phyloP scores from a whole-genome alignment of 2,888 invertebrate genomes.

The Heteromyza rotundicornis region DNA sequence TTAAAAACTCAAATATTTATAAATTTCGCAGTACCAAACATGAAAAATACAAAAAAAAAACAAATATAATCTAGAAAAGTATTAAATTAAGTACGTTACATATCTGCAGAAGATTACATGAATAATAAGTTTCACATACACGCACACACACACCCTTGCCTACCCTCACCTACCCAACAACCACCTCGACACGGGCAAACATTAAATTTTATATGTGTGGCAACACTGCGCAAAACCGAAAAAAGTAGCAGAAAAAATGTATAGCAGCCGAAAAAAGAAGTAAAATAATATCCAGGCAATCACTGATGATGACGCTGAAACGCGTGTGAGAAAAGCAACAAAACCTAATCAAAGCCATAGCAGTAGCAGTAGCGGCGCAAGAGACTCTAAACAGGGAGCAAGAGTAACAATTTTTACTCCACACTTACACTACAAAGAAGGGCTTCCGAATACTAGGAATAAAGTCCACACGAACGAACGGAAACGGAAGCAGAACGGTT shows the following conservation, averaged over 20 bases:
- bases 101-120: slow-evolving; percentile 48
- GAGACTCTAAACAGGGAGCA: too few relatives aligned
- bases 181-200: slow-evolving; percentile 41
- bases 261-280: slow-evolving; percentile 25
- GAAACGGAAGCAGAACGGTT: neutral
- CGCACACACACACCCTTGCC: neutral
- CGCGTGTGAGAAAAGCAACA: neutral
- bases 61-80: slow-evolving; percentile 29
- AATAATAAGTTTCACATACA: slow-evolving; percentile 47
- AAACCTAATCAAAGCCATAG: neutral
- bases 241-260: slow-evolving; percentile 24
- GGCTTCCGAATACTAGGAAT: too few relatives aligned
- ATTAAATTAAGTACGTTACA: slow-evolving; percentile 23
- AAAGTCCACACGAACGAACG: too few relatives aligned
- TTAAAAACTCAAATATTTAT: slow-evolving; percentile 49
- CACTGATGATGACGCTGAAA: slow-evolving; percentile 16
- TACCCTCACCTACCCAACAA: neutral
- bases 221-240: neutral
- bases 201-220: slow-evolving; percentile 45
- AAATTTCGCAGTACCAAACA: too few relatives aligned
- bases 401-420: neutral
- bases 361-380: neutral
- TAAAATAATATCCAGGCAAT: too few relatives aligned
- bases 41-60: too few relatives aligned
- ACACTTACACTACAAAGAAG: too few relatives aligned